Base-by-base conservation (phyloP, 2,888 invertebrate genomes). In the Netelia virgata region DNA sequence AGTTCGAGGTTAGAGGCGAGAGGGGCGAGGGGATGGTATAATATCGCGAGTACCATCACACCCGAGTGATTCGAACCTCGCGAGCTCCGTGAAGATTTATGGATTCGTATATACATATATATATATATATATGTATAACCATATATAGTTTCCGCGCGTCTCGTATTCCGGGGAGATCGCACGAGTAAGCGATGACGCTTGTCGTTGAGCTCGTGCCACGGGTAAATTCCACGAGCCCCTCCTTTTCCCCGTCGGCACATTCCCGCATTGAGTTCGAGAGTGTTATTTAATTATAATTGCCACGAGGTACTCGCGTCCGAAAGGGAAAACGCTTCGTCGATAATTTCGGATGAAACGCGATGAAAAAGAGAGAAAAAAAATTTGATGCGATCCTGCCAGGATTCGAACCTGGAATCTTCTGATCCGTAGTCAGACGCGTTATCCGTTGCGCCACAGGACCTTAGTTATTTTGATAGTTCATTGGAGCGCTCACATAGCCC, bases 381-480 rank as follows among this genome's bases (percentile, higher is more conserved):
- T 20, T 57, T 18, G 0, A 0, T 10, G 16, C 91, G 91, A 91
- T 90, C 91, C 90, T 92, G 91, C 91, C 91, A 92, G 92, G 92
- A 92, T 91, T 92, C 91, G 91, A 92, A 91, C 91, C 95, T 95
- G 95, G 95, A 95, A 95, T 95, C 95, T 95, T 95, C 95, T 95
- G 95, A 95, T 95, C 95, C 95, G 95, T 95, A 95, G 95, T 95
- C 95, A 96, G 95, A 95, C 95, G 86, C 86, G 86, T 86, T 86
- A 84, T 86, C 95, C 95, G 93, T 95, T 95, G 95, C 95, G 95
- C 95, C 95, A 95, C 95, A 95, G 94, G 95, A 95, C 95, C 95
- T 64, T 18, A 10, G 36, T 0, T 74, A 18, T 18, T 28, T 3
- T 3, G 1, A 16, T 18, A 10, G 28, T 9, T 23, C 10, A 64